Percentiles rank a stretch among this genome's conserved stretches.
phyloP scores from a whole-genome alignment of 2,113 vertebrate genomes.

The Laterallus jamaicensis region DNA sequence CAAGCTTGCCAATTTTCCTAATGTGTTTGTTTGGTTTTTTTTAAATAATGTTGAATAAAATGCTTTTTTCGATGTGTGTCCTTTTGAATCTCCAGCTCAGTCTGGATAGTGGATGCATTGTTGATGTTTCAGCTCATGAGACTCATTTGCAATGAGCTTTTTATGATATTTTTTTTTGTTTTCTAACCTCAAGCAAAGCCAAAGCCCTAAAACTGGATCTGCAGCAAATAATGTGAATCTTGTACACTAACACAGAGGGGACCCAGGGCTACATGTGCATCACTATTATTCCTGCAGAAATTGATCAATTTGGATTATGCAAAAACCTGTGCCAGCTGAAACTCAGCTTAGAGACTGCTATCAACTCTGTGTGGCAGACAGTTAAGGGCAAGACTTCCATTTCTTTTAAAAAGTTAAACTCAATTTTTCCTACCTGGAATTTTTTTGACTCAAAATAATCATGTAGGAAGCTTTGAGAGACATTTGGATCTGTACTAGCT shows the following conservation, averaged over 20 bases:
- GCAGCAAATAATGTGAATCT: background rate
- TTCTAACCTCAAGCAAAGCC: background rate
- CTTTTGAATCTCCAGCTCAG: background rate
- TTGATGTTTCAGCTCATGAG: background rate
- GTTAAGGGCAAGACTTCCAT: background rate
- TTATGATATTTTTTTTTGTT: background rate
- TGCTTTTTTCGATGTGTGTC: background rate
- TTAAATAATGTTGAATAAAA: background rate
- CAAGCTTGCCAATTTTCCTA: background rate
- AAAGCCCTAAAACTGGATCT: background rate
- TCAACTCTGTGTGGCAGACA: background rate
- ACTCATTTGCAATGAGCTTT: background rate
- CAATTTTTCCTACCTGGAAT: background rate
- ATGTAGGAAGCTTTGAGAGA: background rate
- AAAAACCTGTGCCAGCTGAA: background rate
- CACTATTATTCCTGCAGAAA: background rate
- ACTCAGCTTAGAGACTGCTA: background rate
- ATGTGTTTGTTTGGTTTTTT: background rate
- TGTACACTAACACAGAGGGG: background rate
- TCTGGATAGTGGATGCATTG: background rate
- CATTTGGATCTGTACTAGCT: background rate
- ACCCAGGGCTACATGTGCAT: fast-evolving
- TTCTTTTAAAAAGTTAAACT: background rate
- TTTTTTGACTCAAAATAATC: background rate
- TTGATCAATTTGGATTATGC: background rate